A percentile compares a stretch with the other conserved stretches of the same genome.
phyloP scores from a whole-genome alignment of 2,797 vertebrate genomes.

The Myiotriccus ornatus region DNA sequence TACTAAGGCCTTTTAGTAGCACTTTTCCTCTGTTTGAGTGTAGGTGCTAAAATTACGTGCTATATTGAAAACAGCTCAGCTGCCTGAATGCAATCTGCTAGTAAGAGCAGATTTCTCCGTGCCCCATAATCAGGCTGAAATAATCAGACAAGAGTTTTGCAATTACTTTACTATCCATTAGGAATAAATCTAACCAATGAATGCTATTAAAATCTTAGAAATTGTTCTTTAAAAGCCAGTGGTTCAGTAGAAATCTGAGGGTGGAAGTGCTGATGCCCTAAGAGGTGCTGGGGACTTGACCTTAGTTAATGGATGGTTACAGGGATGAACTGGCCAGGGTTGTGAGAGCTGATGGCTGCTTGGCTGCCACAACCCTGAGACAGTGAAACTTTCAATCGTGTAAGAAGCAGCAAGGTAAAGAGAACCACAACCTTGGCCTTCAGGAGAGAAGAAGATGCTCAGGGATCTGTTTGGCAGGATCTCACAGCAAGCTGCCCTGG shows the following conservation, averaged over 20 bases:
- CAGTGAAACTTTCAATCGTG: neutral
- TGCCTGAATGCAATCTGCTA: neutral
- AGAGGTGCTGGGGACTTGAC: neutral
- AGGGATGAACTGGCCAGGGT: neutral
- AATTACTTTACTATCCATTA: neutral
- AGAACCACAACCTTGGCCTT: neutral
- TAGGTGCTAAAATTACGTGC: neutral
- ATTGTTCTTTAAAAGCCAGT: neutral
- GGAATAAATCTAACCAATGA: neutral
- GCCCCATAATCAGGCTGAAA: neutral
- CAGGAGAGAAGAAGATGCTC: neutral
- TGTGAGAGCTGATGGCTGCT: neutral
- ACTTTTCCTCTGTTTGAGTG: neutral
- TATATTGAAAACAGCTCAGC: neutral
- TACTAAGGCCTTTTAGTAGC: neutral
- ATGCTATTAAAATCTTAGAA: neutral
- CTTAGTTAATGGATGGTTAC: neutral
- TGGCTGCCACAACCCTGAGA: neutral
- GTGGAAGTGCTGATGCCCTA: neutral
- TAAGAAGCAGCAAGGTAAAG: neutral
- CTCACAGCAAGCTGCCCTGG: neutral
- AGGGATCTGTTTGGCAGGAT: neutral
- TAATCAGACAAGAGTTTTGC: neutral
- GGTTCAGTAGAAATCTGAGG: neutral
- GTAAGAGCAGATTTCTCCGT: neutral